Evolutionary conservation across 2,797 vertebrate species (phyloP).

Genomic region (Rousettus madagascariensis): DNA sequence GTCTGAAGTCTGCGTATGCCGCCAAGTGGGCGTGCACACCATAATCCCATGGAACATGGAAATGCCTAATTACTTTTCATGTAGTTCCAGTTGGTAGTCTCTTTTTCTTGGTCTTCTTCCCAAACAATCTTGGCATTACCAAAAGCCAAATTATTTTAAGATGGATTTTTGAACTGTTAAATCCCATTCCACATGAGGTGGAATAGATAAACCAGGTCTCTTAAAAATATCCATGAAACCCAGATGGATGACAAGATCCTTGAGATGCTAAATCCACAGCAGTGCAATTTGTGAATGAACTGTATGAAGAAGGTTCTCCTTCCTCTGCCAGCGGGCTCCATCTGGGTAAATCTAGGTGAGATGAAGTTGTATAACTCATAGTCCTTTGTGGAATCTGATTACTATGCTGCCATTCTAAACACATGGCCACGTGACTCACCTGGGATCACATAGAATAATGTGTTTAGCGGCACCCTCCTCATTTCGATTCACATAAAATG

Average conservation of each 20-base stretch:
- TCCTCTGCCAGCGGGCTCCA: conserved; percentile 26
- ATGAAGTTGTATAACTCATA: neutral
- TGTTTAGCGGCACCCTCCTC: neutral
- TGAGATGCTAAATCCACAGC: neutral
- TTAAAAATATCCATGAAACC: conserved; percentile 45
- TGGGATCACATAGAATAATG: neutral
- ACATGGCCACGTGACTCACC: rapidly evolving
- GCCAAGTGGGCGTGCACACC: neutral
- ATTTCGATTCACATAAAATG: neutral
- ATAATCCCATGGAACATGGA: neutral
- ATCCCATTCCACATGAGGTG: conserved; percentile 39
- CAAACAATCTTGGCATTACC: conserved; percentile 58
- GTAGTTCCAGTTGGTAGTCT: conserved; percentile 3
- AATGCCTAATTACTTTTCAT: neutral
- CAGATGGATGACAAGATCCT: conserved; percentile 53
- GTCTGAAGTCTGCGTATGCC: neutral
- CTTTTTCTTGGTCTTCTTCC: conserved; percentile 63
- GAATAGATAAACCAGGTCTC: conserved; percentile 57
- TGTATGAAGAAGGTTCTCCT: neutral
- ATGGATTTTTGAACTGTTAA: conserved; percentile 56
- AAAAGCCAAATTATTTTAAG: conserved; percentile 68
- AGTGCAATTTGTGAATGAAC: conserved; percentile 38
- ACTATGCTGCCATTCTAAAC: neutral
- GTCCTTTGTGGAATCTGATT: neutral
- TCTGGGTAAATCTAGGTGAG: conserved; percentile 34